Base-by-base conservation (phyloP, 1,140 invertebrate species). In the Diorhabda sublineata region DNA sequence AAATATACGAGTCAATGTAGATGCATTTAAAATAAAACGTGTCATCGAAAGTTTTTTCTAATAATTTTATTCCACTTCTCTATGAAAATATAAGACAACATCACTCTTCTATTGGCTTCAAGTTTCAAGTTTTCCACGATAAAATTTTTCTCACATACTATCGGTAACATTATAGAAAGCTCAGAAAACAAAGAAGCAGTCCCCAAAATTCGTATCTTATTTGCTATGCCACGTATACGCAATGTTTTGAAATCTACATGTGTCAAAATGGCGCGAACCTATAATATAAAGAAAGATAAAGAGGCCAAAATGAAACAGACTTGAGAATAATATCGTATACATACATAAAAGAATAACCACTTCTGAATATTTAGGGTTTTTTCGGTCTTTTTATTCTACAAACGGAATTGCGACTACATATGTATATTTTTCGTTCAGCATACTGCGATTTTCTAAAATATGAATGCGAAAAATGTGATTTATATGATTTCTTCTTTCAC, bases 281-380 rank as follows among this genome's bases (percentile, higher is more conserved):
- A 63, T 73, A 70, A 73, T 75, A 75, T 75, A 52, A 73, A 71
- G 74, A 75, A 75, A 73, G 72, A 73, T 74, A 67, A 73, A 75
- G 71, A 71, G 70, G 66, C 66, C 52, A 56, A 67, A 70, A 73
- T 73, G 71, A 70, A 68, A 62, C 66, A 52, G 58, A 69, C 68
- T 68, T 64, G 61, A 42, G 58, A 66, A 67, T 66, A 71, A 70
- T 68, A 64, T 62, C 66, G 60, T 72, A 69, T 75, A 73, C 71
- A 75, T 74, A 73, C 71, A 67, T 70, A 73, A 59, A 56, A 68
- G 68, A 45, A 62, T 61, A 71, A 56, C 71, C 68, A 74, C 71
- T 73, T 68, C 61, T 76, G 75, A 76, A 76, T 76, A 76, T 76
- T 76, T 76, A 76, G 73, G 75, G 71, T 71, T 71, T 74, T 69